Evolutionary conservation across 1,140 invertebrate genomes (phyloP).

Genomic region (Microplitis mediator): DNA sequence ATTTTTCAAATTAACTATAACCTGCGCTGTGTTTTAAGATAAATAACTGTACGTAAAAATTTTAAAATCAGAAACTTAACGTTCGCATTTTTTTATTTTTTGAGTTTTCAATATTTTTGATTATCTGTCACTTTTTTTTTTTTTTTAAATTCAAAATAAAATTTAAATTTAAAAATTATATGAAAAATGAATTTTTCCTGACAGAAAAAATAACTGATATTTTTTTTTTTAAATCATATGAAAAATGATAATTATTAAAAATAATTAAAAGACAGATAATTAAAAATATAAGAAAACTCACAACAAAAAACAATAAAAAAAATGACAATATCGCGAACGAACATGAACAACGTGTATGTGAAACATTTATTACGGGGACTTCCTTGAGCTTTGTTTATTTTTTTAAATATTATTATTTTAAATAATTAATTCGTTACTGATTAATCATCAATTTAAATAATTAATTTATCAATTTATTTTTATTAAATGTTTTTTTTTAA

Average conservation of each 20-base stretch:
- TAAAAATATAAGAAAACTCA: not conserved
- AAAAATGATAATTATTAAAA: too few species aligned
- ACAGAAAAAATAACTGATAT: not conserved
- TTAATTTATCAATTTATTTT: not conserved
- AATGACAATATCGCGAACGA: conserved; percentile 47
- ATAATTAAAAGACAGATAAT: not conserved
- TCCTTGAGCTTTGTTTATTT: conserved; percentile 30
- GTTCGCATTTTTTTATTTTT: conserved; percentile 34
- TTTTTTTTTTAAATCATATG: too few species aligned
- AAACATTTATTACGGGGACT: conserved; percentile 44
- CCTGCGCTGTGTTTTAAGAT: conserved; percentile 56
- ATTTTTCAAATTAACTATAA: conserved; percentile 54
- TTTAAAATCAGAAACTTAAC: conserved; percentile 54
- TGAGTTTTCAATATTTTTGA: conserved; percentile 11
- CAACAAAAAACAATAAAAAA: conserved; percentile 27
- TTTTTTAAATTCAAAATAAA: not conserved
- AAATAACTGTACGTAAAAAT: conserved; percentile 60
- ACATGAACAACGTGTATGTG: conserved; percentile 61
- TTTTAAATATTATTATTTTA: not conserved
- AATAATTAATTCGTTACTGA: too few species aligned
- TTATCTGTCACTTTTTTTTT: not conserved
- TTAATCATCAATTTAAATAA: too few species aligned
- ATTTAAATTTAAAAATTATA: too few species aligned
- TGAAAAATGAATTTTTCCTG: not conserved
- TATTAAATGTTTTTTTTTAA: not conserved